Evolutionary conservation across 64 coral and sea anemone genomes (phyloP).

Genomic region (Pocillopora verrucosa): DNA sequence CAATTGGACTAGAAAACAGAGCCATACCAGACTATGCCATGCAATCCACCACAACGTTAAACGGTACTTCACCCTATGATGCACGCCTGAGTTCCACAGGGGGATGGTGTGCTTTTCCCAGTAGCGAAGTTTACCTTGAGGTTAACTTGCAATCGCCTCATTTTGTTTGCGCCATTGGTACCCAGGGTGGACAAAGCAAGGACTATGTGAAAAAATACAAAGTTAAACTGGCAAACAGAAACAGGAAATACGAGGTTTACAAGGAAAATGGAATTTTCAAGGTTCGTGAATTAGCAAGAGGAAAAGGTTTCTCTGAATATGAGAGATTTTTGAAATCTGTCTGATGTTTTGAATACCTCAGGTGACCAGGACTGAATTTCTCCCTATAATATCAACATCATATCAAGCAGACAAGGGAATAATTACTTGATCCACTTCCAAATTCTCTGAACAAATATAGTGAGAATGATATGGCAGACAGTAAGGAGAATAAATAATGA

Average conservation of each 20-base stretch:
- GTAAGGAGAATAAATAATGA: too few species aligned
- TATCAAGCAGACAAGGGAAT: too few species aligned
- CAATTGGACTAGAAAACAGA: constrained; percentile 19
- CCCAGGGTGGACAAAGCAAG: neutral
- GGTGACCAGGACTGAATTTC: too few species aligned
- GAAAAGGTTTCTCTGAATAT: too few species aligned
- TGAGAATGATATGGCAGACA: too few species aligned
- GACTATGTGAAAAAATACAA: neutral
- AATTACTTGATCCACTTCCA: too few species aligned
- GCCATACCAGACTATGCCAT: constrained; percentile 10
- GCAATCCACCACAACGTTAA: neutral
- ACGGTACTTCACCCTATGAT: neutral
- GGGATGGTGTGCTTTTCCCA: neutral
- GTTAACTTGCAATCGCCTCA: neutral
- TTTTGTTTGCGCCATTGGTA: constrained; percentile 17
- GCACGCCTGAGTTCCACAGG: neutral
- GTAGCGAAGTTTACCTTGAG: neutral
- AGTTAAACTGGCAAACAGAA: neutral
- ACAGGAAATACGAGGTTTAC: neutral
- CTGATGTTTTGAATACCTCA: too few species aligned
- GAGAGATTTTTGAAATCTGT: too few species aligned
- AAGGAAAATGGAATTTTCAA: neutral
- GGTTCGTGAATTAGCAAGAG: neutral
- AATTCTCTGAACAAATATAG: too few species aligned
- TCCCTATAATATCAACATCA: too few species aligned